These are phyloP conservation scores for Smittia sp. DNA, from an alignment of 2,888 invertebrate genomes.

Conservation along the genomic window DNA sequence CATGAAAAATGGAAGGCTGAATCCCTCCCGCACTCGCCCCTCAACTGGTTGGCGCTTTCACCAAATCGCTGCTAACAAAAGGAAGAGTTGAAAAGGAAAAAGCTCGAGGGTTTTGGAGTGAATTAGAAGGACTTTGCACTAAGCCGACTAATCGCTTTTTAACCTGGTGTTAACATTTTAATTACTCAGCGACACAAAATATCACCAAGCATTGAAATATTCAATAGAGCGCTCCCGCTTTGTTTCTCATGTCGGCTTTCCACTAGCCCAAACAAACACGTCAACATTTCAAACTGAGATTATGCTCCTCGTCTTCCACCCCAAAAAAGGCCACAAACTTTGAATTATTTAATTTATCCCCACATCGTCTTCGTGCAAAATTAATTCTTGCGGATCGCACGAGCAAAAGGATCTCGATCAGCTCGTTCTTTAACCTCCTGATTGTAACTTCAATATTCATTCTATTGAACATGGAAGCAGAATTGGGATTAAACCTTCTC, in stretches of 20 bases:
- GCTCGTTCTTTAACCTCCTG: too few relatives aligned
- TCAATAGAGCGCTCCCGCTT: background rate
- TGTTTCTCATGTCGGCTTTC: too few relatives aligned
- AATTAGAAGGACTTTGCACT: slow-evolving; percentile 1
- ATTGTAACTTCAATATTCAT: slow-evolving; percentile 31
- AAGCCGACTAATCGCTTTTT: slow-evolving; percentile 16
- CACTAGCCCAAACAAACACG: background rate
- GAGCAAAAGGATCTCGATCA: too few relatives aligned
- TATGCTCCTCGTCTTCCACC: background rate
- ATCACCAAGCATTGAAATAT: background rate
- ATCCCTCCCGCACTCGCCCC: too few relatives aligned
- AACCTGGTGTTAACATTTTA: slow-evolving; percentile 22
- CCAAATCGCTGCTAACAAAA: too few relatives aligned
- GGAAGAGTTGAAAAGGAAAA: background rate
- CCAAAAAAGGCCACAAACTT: too few relatives aligned
- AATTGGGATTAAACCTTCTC: background rate
- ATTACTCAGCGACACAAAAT: background rate
- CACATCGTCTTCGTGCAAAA: background rate
- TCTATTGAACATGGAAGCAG: background rate
- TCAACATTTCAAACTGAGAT: background rate
- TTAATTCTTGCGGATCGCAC: background rate
- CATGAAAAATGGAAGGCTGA: background rate
- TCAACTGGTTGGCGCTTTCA: too few relatives aligned
- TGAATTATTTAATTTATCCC: background rate
- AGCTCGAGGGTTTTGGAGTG: background rate